Evolutionary conservation across 2,113 vertebrate genomes (phyloP).

Genomic region (western clawed frog (Xenopus tropicalis)): DNA sequence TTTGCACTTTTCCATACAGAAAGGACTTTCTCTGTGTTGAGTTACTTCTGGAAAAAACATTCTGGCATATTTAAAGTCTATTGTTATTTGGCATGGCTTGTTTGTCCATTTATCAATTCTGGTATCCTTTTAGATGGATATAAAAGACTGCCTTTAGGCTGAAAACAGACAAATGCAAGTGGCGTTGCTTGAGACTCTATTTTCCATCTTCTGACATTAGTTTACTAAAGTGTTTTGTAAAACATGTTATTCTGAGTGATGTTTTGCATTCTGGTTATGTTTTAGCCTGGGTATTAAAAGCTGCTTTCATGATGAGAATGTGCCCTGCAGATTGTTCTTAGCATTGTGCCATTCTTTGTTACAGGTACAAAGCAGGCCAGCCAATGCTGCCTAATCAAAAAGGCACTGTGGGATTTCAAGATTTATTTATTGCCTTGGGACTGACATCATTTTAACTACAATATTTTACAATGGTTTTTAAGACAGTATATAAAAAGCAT

Average conservation of each 20-base stretch:
- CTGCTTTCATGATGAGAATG: neutral
- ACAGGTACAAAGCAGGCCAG: neutral
- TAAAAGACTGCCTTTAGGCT: neutral
- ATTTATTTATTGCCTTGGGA: neutral
- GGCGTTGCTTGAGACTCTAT: neutral
- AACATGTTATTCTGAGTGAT: neutral
- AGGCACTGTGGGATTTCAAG: neutral
- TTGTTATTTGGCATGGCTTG: neutral
- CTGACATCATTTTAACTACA: neutral
- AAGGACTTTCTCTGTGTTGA: neutral
- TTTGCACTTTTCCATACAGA: neutral
- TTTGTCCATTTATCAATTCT: neutral
- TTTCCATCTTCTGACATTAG: neutral
- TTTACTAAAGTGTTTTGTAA: neutral
- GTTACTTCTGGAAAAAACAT: neutral
- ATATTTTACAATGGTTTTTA: neutral
- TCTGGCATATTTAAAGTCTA: neutral
- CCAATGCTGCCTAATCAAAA: neutral
- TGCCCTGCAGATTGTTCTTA: neutral
- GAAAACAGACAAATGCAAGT: neutral
- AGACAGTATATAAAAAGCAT: neutral
- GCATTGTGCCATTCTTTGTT: neutral
- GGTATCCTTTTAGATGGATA: neutral
- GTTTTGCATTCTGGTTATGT: neutral
- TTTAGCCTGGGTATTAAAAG: conserved; percentile 1